These are phyloP conservation scores for Abramis brama DNA, from an alignment of 2,113 vertebrate genomes.

Conservation along the genomic window DNA sequence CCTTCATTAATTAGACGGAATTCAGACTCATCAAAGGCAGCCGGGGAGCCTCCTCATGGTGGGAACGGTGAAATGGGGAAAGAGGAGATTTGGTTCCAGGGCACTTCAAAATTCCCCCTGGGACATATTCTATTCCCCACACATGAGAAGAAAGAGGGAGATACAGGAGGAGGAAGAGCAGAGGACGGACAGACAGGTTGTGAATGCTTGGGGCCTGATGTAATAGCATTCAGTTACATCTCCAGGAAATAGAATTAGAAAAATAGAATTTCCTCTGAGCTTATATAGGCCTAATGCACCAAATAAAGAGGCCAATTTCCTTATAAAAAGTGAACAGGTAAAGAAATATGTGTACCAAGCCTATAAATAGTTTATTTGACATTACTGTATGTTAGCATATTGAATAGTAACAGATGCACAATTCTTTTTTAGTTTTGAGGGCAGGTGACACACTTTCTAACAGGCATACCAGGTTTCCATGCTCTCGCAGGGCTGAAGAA, in stretches of 20 bases:
- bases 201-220: not conserved
- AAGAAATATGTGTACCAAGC: not conserved
- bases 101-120: slow-evolving; percentile 25
- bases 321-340: not conserved
- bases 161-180: not conserved
- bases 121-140: slow-evolving; percentile 19
- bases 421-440: not conserved
- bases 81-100: slow-evolving; percentile 48
- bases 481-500: not conserved
- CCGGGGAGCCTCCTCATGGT: slow-evolving; percentile 45
- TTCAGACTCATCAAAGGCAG: slow-evolving; percentile 62
- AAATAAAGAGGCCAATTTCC: not conserved
- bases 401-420: not conserved
- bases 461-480: not conserved
- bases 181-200: not conserved
- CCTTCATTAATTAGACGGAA: slow-evolving; percentile 65
- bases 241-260: not conserved
- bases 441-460: slow-evolving; percentile 22
- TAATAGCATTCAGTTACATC: not conserved
- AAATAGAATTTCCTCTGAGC: not conserved
- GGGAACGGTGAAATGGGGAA: slow-evolving; percentile 50
- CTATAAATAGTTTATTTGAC: not conserved
- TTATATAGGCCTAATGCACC: not conserved
- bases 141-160: not conserved
- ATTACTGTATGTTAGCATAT: not conserved